Percentiles rank a stretch among this genome's conserved stretches.
Conservation (phyloP, 2,797 vertebrate species). For the Ceyx erithaca region DNA sequence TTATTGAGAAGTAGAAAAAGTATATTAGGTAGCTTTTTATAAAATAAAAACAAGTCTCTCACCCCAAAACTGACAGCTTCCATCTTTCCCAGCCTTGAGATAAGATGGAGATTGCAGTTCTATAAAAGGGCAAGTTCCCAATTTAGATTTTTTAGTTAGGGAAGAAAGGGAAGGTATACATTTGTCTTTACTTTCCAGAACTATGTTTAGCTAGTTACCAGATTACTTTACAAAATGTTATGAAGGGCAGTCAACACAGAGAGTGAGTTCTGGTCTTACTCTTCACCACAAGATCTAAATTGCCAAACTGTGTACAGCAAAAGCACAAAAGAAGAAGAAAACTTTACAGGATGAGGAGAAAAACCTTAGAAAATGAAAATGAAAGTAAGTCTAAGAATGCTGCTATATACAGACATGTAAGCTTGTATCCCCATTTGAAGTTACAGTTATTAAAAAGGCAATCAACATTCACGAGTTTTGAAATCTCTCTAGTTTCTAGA, state of each 20-base stretch:
- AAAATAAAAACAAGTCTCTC: neutral
- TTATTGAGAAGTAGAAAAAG: neutral
- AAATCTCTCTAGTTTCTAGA: neutral
- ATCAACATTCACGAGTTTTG: neutral
- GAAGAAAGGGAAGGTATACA: neutral
- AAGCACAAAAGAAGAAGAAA: neutral
- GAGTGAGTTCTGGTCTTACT: neutral
- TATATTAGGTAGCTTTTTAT: neutral
- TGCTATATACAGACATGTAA: neutral
- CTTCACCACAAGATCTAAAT: neutral
- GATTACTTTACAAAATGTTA: neutral
- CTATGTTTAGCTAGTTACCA: neutral
- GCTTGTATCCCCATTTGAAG: constrained; percentile 13
- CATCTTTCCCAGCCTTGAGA: neutral
- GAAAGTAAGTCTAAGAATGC: neutral
- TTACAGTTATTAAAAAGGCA: constrained; percentile 10
- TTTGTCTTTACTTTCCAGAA: neutral
- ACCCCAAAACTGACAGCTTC: neutral
- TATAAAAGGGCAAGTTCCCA: neutral
- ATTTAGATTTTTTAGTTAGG: neutral
- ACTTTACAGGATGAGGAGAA: neutral
- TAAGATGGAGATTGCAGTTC: neutral
- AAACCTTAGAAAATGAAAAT: neutral
- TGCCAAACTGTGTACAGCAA: neutral
- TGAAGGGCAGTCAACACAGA: neutral